A percentile compares a stretch with the other conserved stretches of the same genome.
Conservation (phyloP, 2,888 invertebrate species). For the Molorchus minor region DNA sequence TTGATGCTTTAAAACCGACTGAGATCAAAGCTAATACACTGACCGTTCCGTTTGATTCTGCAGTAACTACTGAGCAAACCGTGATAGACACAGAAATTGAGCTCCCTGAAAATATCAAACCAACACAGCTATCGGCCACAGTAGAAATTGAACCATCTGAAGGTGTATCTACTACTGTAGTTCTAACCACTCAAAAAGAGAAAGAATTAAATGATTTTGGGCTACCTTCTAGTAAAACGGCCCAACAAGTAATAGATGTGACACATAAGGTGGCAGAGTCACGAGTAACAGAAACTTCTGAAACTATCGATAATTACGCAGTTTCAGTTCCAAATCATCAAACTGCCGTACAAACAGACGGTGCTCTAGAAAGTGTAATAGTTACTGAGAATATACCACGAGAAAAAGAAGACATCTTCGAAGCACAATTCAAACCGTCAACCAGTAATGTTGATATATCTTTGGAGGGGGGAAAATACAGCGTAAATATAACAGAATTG, state of each 20-base stretch:
- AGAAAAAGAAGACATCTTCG: slow-evolving; percentile 66
- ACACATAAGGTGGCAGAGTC: slow-evolving; percentile 61
- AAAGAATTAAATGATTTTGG: slow-evolving; percentile 54
- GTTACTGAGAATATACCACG: slow-evolving; percentile 62
- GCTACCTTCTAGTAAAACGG: slow-evolving; percentile 54
- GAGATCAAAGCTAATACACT: slow-evolving; percentile 46
- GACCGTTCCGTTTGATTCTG: slow-evolving; percentile 54
- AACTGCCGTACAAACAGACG: slow-evolving; percentile 60
- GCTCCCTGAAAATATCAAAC: slow-evolving; percentile 50
- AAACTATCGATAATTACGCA: slow-evolving; percentile 48
- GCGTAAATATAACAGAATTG: slow-evolving; percentile 60
- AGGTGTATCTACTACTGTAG: slow-evolving; percentile 60
- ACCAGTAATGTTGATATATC: slow-evolving; percentile 62
- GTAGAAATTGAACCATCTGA: slow-evolving; percentile 60
- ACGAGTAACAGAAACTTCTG: slow-evolving; percentile 49
- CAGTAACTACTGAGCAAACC: slow-evolving; percentile 57
- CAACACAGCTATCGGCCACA: slow-evolving; percentile 61
- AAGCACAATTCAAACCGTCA: slow-evolving; percentile 63
- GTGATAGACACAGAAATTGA: slow-evolving; percentile 62
- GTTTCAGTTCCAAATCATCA: slow-evolving; percentile 44
- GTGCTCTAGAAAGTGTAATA: slow-evolving; percentile 63
- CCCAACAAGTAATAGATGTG: slow-evolving; percentile 52
- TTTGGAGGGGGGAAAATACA: slow-evolving; percentile 64
- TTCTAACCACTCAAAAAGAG: slow-evolving; percentile 63
- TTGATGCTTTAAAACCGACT: slow-evolving; percentile 33